Percentiles rank a stretch among this genome's conserved stretches.
Conservation (phyloP, 2,888 invertebrate genomes). For the Lamellibrachia satsuma region DNA sequence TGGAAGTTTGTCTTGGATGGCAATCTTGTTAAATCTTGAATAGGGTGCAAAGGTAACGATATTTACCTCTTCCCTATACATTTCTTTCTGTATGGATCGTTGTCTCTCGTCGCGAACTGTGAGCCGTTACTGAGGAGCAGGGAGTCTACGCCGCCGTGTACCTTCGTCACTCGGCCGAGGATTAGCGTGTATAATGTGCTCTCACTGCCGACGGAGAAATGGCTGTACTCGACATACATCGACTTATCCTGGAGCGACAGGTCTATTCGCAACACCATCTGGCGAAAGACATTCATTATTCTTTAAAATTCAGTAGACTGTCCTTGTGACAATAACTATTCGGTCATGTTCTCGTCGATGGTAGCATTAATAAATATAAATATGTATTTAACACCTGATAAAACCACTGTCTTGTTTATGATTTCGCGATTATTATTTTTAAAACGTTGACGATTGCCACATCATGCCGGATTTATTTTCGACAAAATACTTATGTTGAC, state of each 20-base stretch:
- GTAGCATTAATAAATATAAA: background rate
- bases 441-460: too few species aligned
- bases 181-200: background rate
- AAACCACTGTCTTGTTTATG: too few species aligned
- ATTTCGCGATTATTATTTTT: too few species aligned
- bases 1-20: too few species aligned
- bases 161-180: background rate
- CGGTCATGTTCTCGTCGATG: background rate
- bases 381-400: background rate
- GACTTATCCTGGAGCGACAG: background rate
- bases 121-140: background rate
- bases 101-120: background rate
- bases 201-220: background rate
- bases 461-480: too few species aligned
- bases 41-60: background rate
- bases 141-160: background rate
- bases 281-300: background rate
- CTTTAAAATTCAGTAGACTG: too few species aligned
- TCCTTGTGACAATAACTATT: background rate
- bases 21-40: background rate
- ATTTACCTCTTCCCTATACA: background rate
- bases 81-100: background rate
- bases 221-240: background rate
- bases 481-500: too few species aligned
- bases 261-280: background rate